A percentile compares a stretch with the other conserved stretches of the same genome.
Conservation (phyloP, 2,888 invertebrate species). For the Coremacera marginata region DNA sequence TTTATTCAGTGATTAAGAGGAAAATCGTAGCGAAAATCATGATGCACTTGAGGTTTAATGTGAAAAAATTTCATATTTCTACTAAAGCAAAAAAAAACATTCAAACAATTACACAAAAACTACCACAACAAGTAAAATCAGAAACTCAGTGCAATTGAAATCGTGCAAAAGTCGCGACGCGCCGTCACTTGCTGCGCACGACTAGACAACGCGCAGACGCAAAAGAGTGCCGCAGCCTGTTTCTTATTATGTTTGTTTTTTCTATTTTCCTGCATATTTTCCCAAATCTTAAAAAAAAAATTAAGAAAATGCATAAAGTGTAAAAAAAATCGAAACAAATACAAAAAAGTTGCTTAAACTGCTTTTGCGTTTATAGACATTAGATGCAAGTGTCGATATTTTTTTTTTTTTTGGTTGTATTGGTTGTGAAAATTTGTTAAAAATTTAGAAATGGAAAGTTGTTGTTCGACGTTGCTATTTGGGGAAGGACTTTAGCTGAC, state of each 20-base stretch:
- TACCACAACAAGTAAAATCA: not conserved
- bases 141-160: not conserved
- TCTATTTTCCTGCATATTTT: no score
- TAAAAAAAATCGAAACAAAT: not conserved
- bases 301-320: no score
- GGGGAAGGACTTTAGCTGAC: no score
- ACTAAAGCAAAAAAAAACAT: not conserved
- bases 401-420: no score
- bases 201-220: constrained; percentile 12
- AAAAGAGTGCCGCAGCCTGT: not conserved
- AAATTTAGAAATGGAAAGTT: not conserved
- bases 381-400: no score
- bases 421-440: not conserved
- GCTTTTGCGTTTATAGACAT: not conserved
- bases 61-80: no score
- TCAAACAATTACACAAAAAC: not conserved
- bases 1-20: not conserved
- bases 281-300: no score
- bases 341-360: not conserved
- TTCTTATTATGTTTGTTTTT: no score
- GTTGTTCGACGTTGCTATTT: no score
- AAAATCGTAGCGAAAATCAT: constrained; percentile 2
- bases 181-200: constrained; percentile 12
- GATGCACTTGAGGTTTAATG: no score
- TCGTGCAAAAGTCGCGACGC: constrained; percentile 7